These are phyloP conservation scores for Ephialtes manifestator DNA, from an alignment of 2,888 invertebrate genomes.

Conservation along the genomic window DNA sequence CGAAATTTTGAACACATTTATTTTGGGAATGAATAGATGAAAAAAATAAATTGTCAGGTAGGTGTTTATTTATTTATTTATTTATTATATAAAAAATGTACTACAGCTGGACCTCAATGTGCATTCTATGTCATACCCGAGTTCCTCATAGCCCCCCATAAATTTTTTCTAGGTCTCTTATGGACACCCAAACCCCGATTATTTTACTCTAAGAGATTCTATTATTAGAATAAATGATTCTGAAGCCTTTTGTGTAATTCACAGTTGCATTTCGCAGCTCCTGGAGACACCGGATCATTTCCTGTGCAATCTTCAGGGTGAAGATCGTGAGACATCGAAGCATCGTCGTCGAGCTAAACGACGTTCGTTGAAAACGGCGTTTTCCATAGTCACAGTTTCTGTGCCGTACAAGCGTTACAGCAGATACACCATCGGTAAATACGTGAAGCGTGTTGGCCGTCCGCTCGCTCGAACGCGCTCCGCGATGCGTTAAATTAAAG, in stretches of 20 bases:
- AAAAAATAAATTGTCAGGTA: no score
- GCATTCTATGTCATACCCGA: no score
- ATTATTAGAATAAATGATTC: background rate
- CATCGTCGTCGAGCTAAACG: background rate
- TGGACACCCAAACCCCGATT: no score
- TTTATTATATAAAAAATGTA: no score
- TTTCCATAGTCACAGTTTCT: constrained; percentile 34
- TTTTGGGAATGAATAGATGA: no score
- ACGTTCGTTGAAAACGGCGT: constrained; percentile 18
- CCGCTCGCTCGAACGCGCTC: constrained; percentile 69
- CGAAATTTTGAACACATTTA: no score
- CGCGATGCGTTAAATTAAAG: constrained; percentile 85
- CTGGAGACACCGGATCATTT: background rate
- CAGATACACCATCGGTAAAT: constrained; percentile 39
- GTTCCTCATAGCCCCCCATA: no score
- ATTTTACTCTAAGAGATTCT: background rate
- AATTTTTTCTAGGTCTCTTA: no score
- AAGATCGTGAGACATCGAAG: background rate
- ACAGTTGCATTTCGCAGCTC: background rate
- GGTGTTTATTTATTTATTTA: no score
- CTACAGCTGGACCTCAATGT: no score
- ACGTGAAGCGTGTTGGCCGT: constrained; percentile 66
- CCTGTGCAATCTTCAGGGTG: background rate
- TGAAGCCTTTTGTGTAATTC: constrained; percentile 17
- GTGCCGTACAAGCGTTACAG: background rate